These are phyloP conservation scores for Aphidius colemani DNA, from an alignment of 2,888 invertebrate species.

Conservation along the genomic window DNA sequence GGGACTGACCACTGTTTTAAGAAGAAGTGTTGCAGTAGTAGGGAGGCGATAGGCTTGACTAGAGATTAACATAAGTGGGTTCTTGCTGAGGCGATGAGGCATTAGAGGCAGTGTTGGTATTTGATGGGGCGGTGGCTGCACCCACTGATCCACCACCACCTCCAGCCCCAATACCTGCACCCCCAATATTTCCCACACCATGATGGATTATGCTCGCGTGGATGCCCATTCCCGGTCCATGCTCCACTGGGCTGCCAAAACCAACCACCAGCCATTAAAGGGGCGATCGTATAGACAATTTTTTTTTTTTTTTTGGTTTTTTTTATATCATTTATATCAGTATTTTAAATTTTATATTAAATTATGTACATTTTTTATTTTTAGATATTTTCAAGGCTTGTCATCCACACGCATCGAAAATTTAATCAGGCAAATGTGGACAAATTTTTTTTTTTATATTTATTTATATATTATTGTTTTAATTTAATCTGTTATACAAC, in stretches of 20 bases:
- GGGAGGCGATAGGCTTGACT: constrained; percentile 66
- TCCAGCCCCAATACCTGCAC: constrained; percentile 59
- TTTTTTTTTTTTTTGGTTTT: constrained; percentile 30
- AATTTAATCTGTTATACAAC: constrained; percentile 23
- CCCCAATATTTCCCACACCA: constrained; percentile 61
- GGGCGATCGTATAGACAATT: constrained; percentile 52
- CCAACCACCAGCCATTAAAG: constrained; percentile 62
- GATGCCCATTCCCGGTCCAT: constrained; percentile 62
- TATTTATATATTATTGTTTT: neutral
- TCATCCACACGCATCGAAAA: constrained; percentile 45
- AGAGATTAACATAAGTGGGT: constrained; percentile 93
- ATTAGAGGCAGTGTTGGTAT: constrained; percentile 61
- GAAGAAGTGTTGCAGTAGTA: constrained; percentile 62
- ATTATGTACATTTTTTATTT: constrained; percentile 32
- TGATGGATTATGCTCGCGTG: constrained; percentile 60
- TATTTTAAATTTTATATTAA: neutral
- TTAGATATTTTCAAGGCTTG: constrained; percentile 29
- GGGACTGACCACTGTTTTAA: constrained; percentile 61
- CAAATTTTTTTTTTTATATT: neutral
- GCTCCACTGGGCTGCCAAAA: constrained; percentile 63
- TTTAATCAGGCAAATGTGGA: constrained; percentile 20
- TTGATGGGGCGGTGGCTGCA: constrained; percentile 68
- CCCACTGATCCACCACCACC: constrained; percentile 61
- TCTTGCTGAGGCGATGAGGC: constrained; percentile 69
- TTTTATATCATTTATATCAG: neutral